Evolutionary conservation across 1,140 invertebrate species (phyloP).

Genomic region (Drosophila micromelanica): DNA sequence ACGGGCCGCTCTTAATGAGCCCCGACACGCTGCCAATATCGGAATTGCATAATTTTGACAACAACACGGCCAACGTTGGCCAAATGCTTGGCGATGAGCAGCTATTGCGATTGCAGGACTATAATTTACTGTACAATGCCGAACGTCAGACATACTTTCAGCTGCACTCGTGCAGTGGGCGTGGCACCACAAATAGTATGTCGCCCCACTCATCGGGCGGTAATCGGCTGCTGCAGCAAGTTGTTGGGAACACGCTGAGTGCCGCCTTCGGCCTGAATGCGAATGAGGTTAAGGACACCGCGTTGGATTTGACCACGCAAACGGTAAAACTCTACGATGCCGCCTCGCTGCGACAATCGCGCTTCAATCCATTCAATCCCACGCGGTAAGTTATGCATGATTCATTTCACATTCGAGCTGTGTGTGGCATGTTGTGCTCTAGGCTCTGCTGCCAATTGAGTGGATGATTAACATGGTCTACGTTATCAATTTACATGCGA

Average conservation of each 20-base stretch:
- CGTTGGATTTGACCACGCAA: slow-evolving; percentile 47
- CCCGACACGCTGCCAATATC: slow-evolving; percentile 61
- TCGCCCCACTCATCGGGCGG: not conserved
- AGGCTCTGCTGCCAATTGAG: not conserved
- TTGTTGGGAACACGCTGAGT: slow-evolving; percentile 66
- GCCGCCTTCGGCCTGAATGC: slow-evolving; percentile 73
- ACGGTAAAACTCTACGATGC: slow-evolving; percentile 73
- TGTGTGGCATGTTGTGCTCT: not conserved
- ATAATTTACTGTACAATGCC: slow-evolving; percentile 79
- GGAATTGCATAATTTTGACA: slow-evolving; percentile 41
- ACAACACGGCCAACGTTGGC: slow-evolving; percentile 15
- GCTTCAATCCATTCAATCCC: slow-evolving; percentile 79
- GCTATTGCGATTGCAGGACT: slow-evolving; percentile 75
- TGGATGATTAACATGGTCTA: not conserved
- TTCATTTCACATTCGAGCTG: not conserved
- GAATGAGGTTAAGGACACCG: slow-evolving; percentile 19
- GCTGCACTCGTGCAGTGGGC: slow-evolving; percentile 53
- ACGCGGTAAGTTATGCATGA: slow-evolving; percentile 64
- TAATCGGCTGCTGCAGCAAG: slow-evolving; percentile 58
- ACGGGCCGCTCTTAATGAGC: slow-evolving; percentile 26
- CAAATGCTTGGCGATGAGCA: slow-evolving; percentile 53
- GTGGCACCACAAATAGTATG: not conserved
- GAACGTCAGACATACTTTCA: slow-evolving; percentile 79
- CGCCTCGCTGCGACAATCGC: slow-evolving; percentile 67
- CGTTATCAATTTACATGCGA: not conserved